Evolutionary conservation across 2,888 invertebrate genomes (phyloP), one percentile per base, ranked within the genome.

Genomic region (Anagyrus pseudococci): DNA sequence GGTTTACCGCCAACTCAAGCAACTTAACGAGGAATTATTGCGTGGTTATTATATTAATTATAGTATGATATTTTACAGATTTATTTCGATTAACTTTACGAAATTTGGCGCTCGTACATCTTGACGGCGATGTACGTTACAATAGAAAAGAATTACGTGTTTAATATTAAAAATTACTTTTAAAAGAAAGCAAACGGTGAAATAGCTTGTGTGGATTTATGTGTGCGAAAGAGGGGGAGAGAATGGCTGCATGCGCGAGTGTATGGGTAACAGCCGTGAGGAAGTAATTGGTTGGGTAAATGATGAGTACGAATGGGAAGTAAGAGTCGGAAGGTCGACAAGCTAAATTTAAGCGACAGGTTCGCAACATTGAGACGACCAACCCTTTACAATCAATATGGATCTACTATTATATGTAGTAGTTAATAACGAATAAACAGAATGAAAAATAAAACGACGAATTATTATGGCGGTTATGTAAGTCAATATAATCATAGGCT

Each of bases 271-370:
- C 7, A 46, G n/a, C n/a, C n/a, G n/a, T n/a, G n/a, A 22, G 15
- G 20, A 41, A 13, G 19, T 2, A 37, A 37, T 13, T 37, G 33
- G 15, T 37, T 2, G 33, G 15, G 8, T 37, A 29, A 19, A 26
- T 26, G 54, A 55, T 19, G n/a, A 7, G 37, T 43, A 15, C 22
- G 49, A 33, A 3, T 26, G 59, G 25, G 53, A 25, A 49, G 50
- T 41, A 55, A 64, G 59, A 67, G 58, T 68, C 55, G 66, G 68
- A 64, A 63, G 63, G 68, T 68, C 61, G 64, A 66, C 25, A 56
- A 54, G 47, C 62, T 61, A 62, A 67, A 64, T 64, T 64, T 56
- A 64, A 58, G 67, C 67, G 67, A 64, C 67, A 67, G 64, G 67
- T 60, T 67, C 67, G 67, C 67, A 44, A 57, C 59, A 58, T 62